phyloP scores from a whole-genome alignment of 2,113 vertebrate genomes.

The Semnornis frantzii region DNA sequence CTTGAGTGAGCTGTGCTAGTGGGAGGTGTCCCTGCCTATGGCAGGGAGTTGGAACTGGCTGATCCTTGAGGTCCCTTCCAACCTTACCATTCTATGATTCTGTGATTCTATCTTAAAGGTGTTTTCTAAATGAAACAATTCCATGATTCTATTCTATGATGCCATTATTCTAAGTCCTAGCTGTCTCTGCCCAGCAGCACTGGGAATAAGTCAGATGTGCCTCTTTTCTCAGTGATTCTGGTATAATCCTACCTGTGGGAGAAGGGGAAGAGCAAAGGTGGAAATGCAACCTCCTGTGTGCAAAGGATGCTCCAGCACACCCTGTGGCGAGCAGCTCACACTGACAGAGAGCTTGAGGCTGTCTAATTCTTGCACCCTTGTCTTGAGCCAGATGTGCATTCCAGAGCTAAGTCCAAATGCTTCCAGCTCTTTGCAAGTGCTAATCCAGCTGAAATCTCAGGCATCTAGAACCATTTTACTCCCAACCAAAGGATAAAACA shows the following conservation, averaged over 20 bases:
- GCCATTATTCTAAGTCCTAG: not conserved
- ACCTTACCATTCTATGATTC: too few relatives aligned
- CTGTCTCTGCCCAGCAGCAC: not conserved
- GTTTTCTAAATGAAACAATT: too few relatives aligned
- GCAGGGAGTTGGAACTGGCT: too few relatives aligned
- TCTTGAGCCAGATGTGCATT: not conserved
- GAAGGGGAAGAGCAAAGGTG: not conserved
- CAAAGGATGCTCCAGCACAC: not conserved
- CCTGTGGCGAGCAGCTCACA: not conserved
- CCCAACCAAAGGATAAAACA: not conserved
- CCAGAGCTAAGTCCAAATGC: not conserved
- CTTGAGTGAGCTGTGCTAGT: too few relatives aligned
- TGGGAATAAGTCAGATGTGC: not conserved
- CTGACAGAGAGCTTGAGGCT: not conserved
- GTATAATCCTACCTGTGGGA: not conserved
- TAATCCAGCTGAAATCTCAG: not conserved
- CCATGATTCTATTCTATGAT: too few relatives aligned
- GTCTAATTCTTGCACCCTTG: not conserved
- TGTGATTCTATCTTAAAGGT: too few relatives aligned
- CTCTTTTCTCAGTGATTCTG: not conserved
- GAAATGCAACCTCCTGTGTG: not conserved
- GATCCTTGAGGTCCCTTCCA: too few relatives aligned
- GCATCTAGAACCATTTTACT: not conserved
- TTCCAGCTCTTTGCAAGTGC: not conserved
- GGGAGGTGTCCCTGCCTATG: too few relatives aligned